Conservation (phyloP, 2,797 vertebrate genomes). For the Calcarius lapponicus region DNA sequence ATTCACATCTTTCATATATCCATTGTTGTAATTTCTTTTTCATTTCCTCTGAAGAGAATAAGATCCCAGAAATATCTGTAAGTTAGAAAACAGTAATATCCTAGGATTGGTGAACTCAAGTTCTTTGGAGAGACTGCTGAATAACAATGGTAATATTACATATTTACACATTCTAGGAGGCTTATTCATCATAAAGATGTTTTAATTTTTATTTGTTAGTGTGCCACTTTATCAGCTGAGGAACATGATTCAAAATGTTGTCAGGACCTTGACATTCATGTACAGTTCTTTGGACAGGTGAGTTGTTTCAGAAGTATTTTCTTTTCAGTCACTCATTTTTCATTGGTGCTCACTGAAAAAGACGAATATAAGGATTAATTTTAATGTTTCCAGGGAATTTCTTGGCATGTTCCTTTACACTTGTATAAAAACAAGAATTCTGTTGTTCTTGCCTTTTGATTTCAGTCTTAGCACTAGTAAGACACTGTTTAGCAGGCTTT, state of each 20-base stretch:
- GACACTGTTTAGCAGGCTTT: neutral
- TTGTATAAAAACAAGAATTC: neutral
- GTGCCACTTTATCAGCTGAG: conserved; percentile 89
- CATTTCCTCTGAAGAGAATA: neutral
- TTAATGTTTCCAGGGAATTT: neutral
- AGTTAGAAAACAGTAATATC: neutral
- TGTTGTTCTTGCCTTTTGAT: neutral
- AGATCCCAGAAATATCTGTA: neutral
- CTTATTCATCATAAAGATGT: neutral
- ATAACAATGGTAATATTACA: neutral
- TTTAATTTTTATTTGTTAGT: conserved; percentile 71
- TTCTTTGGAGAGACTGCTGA: neutral
- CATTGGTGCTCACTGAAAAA: neutral
- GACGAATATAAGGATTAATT: neutral
- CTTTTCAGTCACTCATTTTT: neutral
- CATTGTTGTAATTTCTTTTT: neutral
- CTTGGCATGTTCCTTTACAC: neutral
- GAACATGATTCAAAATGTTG: conserved; percentile 85
- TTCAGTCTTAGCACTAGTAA: neutral
- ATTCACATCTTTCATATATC: neutral
- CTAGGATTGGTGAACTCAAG: neutral
- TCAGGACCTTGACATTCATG: conserved; percentile 91
- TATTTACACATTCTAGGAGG: neutral
- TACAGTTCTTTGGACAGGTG: conserved; percentile 90
- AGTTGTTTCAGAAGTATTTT: conserved; percentile 41